Evolutionary conservation across 2,888 invertebrate genomes (phyloP).

Genomic region (Iselma pallidipennis): DNA sequence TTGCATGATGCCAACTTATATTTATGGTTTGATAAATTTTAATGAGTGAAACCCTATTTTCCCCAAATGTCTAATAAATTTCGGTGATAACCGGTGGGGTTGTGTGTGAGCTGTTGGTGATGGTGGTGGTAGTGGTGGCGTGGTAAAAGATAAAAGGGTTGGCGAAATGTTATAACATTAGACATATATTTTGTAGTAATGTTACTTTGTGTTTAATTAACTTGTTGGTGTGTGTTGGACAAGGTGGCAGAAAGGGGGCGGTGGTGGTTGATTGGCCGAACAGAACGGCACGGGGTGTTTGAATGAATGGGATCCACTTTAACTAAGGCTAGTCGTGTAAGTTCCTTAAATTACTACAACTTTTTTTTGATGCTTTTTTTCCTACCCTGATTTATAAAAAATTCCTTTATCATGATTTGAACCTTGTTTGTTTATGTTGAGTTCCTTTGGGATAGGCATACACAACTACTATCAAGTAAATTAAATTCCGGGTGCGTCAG

Average conservation of each 20-base stretch:
- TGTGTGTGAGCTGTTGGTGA: too few species aligned
- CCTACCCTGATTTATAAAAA: too few species aligned
- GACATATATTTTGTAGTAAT: background rate
- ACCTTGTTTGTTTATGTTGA: too few species aligned
- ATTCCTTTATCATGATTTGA: too few species aligned
- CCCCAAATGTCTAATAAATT: constrained; percentile 36
- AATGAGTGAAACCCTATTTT: constrained; percentile 33
- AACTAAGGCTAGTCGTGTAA: constrained; percentile 57
- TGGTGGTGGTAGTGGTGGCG: background rate
- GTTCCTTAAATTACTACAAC: constrained; percentile 32
- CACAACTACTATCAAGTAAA: too few species aligned
- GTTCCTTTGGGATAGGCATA: too few species aligned
- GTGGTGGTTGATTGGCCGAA: background rate
- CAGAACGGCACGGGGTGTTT: too few species aligned
- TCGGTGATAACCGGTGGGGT: constrained; percentile 29
- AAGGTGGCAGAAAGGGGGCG: background rate
- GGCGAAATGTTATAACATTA: background rate
- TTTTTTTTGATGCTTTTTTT: too few species aligned
- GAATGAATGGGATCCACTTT: constrained; percentile 59
- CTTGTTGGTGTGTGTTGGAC: constrained; percentile 2
- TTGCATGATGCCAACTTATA: constrained; percentile 33
- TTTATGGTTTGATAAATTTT: constrained; percentile 44
- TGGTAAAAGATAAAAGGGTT: background rate
- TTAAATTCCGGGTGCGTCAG: too few species aligned
- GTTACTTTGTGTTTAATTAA: background rate